Base-by-base conservation (phyloP, 2,888 invertebrate species). In the Catocala fraxini region DNA sequence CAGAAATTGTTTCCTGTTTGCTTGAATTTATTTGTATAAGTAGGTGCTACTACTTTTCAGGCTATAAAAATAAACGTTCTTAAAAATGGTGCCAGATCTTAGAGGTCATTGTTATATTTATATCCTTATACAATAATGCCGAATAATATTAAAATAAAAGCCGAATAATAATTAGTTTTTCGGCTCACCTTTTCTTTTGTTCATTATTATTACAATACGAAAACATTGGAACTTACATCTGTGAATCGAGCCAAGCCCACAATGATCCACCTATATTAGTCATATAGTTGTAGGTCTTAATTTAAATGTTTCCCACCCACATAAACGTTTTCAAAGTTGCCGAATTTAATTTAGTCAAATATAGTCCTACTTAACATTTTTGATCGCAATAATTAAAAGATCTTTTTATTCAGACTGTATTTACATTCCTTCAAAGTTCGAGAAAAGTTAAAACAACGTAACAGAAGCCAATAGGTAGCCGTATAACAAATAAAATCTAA, bases 191-290 rank as follows among this genome's bases (percentile, higher is more conserved):
- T 66, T 15, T 46, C 33, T 59, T 39, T 52, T 56, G 58, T 62
- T 48, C 52, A 57, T 42, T 51, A 12, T 25, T 35, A 42, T 34
- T 54, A 61, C 41, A 6, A 60, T 47, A 46, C 45, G 56, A 47
- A 33, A 56, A 59, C 52, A 6, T 39, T 39, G 35, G 35, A 39
- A 62, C 52, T 61, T 25, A 49, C 56, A 53, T 60, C 12, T 63
- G 42, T 15, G 41, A 51, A 49, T 43, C n/a, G 63, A 63, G 75
- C 65, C 75, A 75, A 75, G 51, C 45, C 56, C 64, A 65, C 59
- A 65, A 61, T 42, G 61, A 58, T 69, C 58, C 51, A 75, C 70
- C 75, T 72, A 62, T 72, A 62, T 75, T 64, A 75, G 53, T 75
- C 73, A 75, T 39, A 58, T 34, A 61, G 59, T 52, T 63, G 65